A percentile compares a stretch with the other conserved stretches of the same genome.
Evolutionary conservation across 2,888 invertebrate species (phyloP).

Genomic region (Cephus runcator): DNA sequence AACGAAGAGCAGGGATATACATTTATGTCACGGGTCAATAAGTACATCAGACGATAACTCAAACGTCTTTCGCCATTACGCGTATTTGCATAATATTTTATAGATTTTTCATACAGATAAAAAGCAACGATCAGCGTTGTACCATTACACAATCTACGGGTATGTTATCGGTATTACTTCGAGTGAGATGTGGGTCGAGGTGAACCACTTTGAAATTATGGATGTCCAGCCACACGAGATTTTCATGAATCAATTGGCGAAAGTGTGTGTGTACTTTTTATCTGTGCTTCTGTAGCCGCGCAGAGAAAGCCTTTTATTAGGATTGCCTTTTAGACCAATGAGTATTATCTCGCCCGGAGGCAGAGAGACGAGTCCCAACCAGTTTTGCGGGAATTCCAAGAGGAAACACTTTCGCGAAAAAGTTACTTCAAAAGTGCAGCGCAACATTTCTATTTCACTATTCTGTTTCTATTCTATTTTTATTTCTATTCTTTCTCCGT

Average conservation of each 20-base stretch:
- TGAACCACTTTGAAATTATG: not conserved
- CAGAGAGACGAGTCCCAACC: not conserved
- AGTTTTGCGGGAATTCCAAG: not conserved
- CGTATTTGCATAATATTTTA: not conserved
- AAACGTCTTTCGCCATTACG: not conserved
- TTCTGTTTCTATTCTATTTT: no score
- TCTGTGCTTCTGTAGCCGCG: not conserved
- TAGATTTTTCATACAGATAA: not conserved
- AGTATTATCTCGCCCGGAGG: not conserved
- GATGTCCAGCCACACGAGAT: not conserved
- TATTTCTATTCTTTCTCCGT: not conserved
- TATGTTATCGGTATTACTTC: not conserved
- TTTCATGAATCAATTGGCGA: not conserved
- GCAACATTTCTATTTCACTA: not conserved
- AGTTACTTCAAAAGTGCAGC: not conserved
- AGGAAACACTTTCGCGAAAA: no score
- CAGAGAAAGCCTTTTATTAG: not conserved
- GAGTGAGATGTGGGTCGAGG: not conserved
- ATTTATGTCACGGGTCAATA: not conserved
- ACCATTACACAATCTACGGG: not conserved
- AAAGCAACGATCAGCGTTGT: not conserved
- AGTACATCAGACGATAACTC: not conserved
- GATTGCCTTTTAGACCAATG: not conserved
- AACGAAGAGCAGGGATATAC: not conserved
- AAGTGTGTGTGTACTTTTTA: not conserved